Percentiles rank a stretch among this genome's conserved stretches.
phyloP scores from a whole-genome alignment of 2,113 vertebrate species.

The Stigmatopora nigra region DNA sequence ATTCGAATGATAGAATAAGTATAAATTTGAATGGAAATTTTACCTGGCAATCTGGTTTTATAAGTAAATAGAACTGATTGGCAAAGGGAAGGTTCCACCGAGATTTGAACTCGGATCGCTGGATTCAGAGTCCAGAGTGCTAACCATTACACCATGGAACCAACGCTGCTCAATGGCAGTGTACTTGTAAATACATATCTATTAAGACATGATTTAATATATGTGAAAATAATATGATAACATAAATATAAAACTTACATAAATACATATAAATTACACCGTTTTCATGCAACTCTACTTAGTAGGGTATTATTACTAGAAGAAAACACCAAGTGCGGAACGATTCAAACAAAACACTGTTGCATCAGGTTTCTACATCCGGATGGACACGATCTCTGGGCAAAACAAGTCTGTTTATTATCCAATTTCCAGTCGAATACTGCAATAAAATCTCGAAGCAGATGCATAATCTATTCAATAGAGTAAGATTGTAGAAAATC shows the following conservation, averaged over 20 bases:
- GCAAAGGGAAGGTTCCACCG: conserved; percentile 61
- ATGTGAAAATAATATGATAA: no score
- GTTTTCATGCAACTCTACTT: not conserved
- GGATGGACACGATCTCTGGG: conserved; percentile 9
- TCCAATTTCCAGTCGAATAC: not conserved
- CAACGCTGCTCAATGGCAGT: not conserved
- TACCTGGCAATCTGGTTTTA: no score
- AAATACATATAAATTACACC: no score
- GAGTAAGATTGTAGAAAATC: not conserved
- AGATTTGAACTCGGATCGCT: conserved; percentile 77
- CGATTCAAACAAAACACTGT: not conserved
- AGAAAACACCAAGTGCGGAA: conserved; percentile 21
- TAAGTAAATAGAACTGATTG: no score
- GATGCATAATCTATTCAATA: not conserved
- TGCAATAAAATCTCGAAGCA: not conserved
- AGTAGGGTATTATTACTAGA: not conserved
- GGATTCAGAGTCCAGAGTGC: conserved; percentile 81
- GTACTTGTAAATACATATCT: no score
- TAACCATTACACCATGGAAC: conserved; percentile 81
- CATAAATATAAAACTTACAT: no score
- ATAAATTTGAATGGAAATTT: no score
- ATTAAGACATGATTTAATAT: no score
- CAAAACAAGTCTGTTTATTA: conserved; percentile 25
- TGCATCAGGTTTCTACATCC: not conserved
- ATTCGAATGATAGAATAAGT: no score